Percentiles rank a stretch among this genome's conserved stretches.
phyloP scores from a whole-genome alignment of 2,113 vertebrate species.

The Podilymbus podiceps region DNA sequence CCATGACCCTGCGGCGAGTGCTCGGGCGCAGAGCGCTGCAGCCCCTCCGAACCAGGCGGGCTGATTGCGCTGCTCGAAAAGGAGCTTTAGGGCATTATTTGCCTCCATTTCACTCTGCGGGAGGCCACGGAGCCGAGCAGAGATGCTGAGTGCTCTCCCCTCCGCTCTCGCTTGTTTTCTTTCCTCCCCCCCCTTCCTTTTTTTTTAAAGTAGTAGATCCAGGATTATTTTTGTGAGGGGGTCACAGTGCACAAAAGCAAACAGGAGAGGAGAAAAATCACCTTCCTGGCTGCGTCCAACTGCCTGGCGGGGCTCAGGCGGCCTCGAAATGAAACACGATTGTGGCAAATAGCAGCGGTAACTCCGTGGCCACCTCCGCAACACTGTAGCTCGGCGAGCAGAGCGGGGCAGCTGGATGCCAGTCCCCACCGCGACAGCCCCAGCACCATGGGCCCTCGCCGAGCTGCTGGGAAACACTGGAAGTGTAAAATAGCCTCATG shows the following conservation, averaged over 20 bases:
- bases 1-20: rapidly evolving
- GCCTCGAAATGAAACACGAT: rapidly evolving
- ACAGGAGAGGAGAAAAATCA: neutral
- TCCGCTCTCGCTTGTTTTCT: neutral
- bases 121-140: neutral
- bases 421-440: rapidly evolving
- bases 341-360: neutral
- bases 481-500: rapidly evolving
- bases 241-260: neutral
- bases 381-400: rapidly evolving
- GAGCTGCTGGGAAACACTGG: neutral
- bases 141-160: slow-evolving; percentile 3
- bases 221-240: neutral
- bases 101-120: slow-evolving; percentile 33
- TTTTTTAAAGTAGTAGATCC: neutral
- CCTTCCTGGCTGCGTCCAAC: rapidly evolving
- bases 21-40: neutral
- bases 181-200: neutral
- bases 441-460: rapidly evolving
- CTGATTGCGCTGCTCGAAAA: neutral
- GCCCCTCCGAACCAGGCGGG: neutral
- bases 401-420: neutral
- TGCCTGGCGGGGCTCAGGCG: rapidly evolving
- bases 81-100: slow-evolving; percentile 14
- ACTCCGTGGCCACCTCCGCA: rapidly evolving